Evolutionary conservation across 1,140 invertebrate genomes (phyloP), one percentile per base, ranked within the genome.

Genomic region (Drosophila kepulauana): DNA sequence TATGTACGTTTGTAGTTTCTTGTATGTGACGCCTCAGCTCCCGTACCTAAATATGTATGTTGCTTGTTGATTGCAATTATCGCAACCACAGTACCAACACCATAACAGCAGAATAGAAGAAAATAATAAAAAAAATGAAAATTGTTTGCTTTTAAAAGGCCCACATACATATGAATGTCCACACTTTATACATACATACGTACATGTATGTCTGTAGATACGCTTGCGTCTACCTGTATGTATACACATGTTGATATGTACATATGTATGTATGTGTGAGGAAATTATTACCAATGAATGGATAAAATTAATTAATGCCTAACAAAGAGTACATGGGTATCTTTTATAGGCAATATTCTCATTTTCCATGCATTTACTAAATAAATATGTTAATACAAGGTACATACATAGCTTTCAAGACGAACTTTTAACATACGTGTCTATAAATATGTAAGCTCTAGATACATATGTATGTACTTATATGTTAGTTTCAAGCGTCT

Each of bases 21-120:
- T 10, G 35, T 38, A 10, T 38, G 35, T 46, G 38, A 11, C 3
- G 15, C 10, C 64, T 6, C 45, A 49, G 13, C 45, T 46, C 56
- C 30, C n/a, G 33, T 8, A 10, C 8, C 28, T 2, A 25, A 51
- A 49, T 62, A 63, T 35, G 30, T 69, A 20, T 20, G 20, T 61
- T 69, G 41, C 59, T 84, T 77, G 82, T 68, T 75, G 78, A 77
- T 82, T 65, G 79, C 68, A 79, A 86, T 87, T 86, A 86, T 72
- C 77, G 71, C 70, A 80, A 69, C 77, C 79, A 73, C 57, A 87
- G 69, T 69, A 43, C 66, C 67, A 79, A 79, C 72, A 43, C 66
- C 67, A 79, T 82, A 77, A 77, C 82, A 72, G 69, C 78, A 85
- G 68, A 82, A 68, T 41, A 71, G 66, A 38, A 65, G 30, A 68